These are phyloP conservation scores for Terrapene triunguis DNA, from an alignment of 2,113 vertebrate genomes.

Conservation along the genomic window DNA sequence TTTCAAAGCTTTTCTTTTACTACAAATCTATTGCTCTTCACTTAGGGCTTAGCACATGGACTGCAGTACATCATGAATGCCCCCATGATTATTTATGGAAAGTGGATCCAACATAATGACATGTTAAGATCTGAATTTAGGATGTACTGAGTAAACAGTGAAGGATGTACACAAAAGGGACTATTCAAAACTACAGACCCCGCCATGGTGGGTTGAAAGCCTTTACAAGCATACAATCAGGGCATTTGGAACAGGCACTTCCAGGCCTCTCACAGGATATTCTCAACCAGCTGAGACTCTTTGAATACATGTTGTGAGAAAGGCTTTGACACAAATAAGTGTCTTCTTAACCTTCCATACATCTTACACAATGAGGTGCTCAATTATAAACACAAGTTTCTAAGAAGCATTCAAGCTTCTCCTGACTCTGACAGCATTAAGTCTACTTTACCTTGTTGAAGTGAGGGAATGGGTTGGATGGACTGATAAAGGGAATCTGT, in stretches of 20 bases:
- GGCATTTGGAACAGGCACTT: not conserved
- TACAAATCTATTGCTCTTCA: not conserved
- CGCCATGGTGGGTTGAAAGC: not conserved
- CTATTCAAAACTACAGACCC: not conserved
- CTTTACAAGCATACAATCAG: not conserved
- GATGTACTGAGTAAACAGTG: not conserved
- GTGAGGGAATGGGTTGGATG: not conserved
- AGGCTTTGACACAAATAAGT: not conserved
- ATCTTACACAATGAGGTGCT: not conserved
- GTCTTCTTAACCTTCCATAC: not conserved
- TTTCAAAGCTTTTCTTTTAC: not conserved
- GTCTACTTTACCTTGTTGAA: not conserved
- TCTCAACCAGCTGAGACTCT: not conserved
- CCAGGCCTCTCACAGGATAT: not conserved
- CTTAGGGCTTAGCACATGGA: not conserved
- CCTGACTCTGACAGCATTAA: not conserved
- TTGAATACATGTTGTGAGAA: not conserved
- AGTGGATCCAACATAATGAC: not conserved
- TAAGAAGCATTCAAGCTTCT: not conserved
- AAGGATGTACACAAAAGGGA: not conserved
- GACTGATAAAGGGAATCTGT: not conserved
- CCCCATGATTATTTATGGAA: not conserved
- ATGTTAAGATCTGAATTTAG: not conserved
- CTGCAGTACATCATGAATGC: not conserved
- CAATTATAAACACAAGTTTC: not conserved